These are phyloP conservation scores for Microtus obscurus DNA, from an alignment of 2,797 vertebrate genomes.

Conservation along the genomic window DNA sequence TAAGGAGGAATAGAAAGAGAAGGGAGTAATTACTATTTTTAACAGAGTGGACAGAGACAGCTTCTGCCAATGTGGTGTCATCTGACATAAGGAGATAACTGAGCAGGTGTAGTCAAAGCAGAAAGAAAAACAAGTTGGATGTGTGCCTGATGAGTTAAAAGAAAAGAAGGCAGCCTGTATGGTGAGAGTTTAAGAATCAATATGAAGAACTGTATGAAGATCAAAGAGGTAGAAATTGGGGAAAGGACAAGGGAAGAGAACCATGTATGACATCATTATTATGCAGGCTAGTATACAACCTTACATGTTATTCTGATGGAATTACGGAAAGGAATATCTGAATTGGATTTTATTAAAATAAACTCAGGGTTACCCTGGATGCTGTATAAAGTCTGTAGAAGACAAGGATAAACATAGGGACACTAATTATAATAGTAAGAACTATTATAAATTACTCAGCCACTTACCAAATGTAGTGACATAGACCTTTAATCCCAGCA, in stretches of 20 bases:
- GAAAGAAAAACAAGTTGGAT: neutral
- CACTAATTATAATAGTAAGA: conserved; percentile 38
- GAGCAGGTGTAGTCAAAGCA: neutral
- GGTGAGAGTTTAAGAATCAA: conserved; percentile 37
- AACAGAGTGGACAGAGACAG: neutral
- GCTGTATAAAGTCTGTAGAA: neutral
- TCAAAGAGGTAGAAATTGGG: neutral
- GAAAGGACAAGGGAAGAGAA: neutral
- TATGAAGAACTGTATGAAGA: neutral
- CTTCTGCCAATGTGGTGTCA: neutral
- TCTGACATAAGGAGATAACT: neutral
- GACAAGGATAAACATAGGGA: neutral
- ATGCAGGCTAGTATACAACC: neutral
- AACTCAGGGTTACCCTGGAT: conserved; percentile 4
- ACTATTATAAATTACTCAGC: neutral
- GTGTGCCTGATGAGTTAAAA: neutral
- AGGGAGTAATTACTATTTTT: neutral
- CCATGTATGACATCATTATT: neutral
- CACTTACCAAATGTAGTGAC: neutral
- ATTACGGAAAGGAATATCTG: neutral
- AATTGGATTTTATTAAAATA: conserved; percentile 50
- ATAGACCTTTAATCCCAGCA: neutral
- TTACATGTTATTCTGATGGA: conserved; percentile 21
- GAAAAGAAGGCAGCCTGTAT: neutral
- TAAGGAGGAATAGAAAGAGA: neutral